Conservation (phyloP, 2,113 vertebrate species). For the Lepidothrix coronata region DNA sequence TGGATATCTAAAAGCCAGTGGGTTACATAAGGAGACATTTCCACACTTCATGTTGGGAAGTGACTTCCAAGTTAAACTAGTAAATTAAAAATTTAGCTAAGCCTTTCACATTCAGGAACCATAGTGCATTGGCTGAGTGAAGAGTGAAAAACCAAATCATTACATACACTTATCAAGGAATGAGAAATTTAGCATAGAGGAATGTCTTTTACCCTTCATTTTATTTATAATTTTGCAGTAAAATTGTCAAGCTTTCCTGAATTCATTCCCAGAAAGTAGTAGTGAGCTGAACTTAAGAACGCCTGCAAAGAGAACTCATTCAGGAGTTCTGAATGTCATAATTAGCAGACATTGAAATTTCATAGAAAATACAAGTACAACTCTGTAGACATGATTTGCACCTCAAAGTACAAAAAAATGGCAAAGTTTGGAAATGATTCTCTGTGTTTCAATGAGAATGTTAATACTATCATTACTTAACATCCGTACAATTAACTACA, state of each 20-base stretch:
- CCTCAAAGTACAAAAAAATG: neutral
- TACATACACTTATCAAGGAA: neutral
- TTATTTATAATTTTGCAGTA: neutral
- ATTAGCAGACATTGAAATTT: neutral
- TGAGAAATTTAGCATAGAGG: neutral
- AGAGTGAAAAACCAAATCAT: neutral
- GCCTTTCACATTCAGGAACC: neutral
- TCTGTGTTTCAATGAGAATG: neutral
- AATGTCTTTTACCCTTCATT: neutral
- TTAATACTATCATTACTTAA: neutral
- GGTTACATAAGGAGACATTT: neutral
- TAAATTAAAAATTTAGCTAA: neutral
- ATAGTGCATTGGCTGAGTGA: neutral
- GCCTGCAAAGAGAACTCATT: neutral
- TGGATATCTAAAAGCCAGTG: neutral
- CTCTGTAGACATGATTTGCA: neutral
- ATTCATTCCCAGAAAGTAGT: neutral
- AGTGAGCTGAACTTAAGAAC: neutral
- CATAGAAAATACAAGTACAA: neutral
- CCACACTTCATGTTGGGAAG: neutral
- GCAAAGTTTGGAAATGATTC: neutral
- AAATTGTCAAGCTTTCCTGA: neutral
- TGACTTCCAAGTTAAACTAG: neutral
- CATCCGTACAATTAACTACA: neutral
- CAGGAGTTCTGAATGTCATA: neutral